phyloP scores from a whole-genome alignment of 2,797 vertebrate genomes.

The Enteromius unitaeniatus region DNA sequence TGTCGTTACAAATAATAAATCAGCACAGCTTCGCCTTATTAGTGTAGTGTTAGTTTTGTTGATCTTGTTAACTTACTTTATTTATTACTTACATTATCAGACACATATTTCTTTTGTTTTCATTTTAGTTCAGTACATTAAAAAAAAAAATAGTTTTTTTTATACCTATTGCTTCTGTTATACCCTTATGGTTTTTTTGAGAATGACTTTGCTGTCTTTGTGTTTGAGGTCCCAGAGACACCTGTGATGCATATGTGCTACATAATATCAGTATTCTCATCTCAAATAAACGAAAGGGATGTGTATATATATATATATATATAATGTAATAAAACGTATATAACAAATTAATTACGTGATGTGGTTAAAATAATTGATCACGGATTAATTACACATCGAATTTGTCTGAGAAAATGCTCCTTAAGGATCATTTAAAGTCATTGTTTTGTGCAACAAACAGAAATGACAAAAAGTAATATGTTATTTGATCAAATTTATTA shows the following conservation, averaged over 20 bases:
- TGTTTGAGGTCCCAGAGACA: not conserved
- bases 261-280: not conserved
- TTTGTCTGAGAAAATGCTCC: too few relatives aligned
- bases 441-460: too few relatives aligned
- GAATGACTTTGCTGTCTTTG: not conserved
- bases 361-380: too few relatives aligned
- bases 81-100: not conserved
- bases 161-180: not conserved
- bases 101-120: not conserved
- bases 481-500: too few relatives aligned
- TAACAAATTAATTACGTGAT: too few relatives aligned
- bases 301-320: too few relatives aligned
- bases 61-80: not conserved
- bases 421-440: too few relatives aligned
- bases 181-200: not conserved
- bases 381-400: too few relatives aligned
- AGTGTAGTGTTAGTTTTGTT: not conserved
- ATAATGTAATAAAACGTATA: too few relatives aligned
- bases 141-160: not conserved
- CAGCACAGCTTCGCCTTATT: not conserved
- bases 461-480: too few relatives aligned
- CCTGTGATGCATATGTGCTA: not conserved
- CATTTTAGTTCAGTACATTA: not conserved
- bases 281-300: too few relatives aligned
- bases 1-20: not conserved